A percentile compares a stretch with the other conserved stretches of the same genome.
Conservation (phyloP, 2,888 invertebrate species). For the Thalpophila matura region DNA sequence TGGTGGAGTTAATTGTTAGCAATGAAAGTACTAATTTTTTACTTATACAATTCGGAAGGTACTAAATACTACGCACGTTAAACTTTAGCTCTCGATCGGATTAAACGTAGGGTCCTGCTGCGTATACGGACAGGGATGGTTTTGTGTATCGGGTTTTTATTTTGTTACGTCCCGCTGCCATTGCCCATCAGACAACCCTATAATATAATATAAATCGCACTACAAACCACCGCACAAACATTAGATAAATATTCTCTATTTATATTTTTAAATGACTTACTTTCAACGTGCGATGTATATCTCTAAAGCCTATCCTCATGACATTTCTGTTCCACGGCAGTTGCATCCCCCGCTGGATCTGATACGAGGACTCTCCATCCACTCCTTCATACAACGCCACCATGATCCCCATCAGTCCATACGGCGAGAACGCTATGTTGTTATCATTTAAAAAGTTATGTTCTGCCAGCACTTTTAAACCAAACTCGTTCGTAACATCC, state of each 20-base stretch:
- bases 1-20: no score
- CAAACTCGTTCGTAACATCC: constrained; percentile 94
- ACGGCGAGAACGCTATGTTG: constrained; percentile 96
- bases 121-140: no score
- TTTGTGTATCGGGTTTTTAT: no score
- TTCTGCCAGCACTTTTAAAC: constrained; percentile 92
- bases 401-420: constrained; percentile 95
- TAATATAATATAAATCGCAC: no score
- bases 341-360: constrained; percentile 93
- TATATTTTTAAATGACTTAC: constrained; percentile 89
- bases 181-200: no score
- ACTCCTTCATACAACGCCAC: constrained; percentile 95
- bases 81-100: no score
- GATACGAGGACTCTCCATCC: constrained; percentile 93
- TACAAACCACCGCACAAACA: not conserved
- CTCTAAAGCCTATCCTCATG: constrained; percentile 94
- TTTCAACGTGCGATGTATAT: constrained; percentile 95
- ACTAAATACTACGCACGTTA: no score
- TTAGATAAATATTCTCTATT: not conserved
- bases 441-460: constrained; percentile 94
- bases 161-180: no score
- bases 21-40: no score
- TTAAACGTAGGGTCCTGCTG: no score
- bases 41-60: no score
- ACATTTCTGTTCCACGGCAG: constrained; percentile 94